Evolutionary conservation across 2,113 vertebrate genomes (phyloP).

Genomic region (Promerops cafer): DNA sequence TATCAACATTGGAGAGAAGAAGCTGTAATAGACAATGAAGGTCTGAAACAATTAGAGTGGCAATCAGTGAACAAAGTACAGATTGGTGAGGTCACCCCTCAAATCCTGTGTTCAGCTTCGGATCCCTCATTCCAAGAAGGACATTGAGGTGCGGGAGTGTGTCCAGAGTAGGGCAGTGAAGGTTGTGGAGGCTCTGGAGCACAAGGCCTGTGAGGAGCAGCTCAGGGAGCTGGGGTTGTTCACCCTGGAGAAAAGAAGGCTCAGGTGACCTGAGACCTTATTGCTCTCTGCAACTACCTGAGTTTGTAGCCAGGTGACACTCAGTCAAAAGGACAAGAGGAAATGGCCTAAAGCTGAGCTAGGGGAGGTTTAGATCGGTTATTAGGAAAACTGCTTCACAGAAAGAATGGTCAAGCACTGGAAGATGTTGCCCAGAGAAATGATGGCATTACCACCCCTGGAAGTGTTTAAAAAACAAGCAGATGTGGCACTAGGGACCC

Average conservation of each 20-base stretch:
- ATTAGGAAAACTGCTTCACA: neutral
- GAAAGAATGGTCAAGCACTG: neutral
- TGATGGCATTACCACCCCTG: neutral
- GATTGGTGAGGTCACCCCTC: neutral
- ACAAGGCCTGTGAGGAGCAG: rapidly evolving
- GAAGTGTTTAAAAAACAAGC: neutral
- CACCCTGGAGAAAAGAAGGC: neutral
- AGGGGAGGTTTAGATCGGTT: neutral
- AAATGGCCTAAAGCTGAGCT: neutral
- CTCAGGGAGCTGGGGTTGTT: neutral
- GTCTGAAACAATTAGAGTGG: neutral
- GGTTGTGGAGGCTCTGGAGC: neutral
- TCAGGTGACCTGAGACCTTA: neutral
- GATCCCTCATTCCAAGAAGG: neutral
- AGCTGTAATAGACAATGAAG: neutral
- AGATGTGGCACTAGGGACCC: neutral
- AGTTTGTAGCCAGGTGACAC: rapidly evolving
- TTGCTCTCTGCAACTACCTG: neutral
- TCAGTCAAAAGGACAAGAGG: rapidly evolving
- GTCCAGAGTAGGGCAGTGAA: neutral
- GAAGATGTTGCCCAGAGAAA: neutral
- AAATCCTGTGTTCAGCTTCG: neutral
- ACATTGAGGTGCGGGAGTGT: rapidly evolving
- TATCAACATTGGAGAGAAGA: neutral
- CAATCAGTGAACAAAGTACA: neutral